phyloP scores from a whole-genome alignment of 2,797 vertebrate species.

The Sebastes minor region DNA sequence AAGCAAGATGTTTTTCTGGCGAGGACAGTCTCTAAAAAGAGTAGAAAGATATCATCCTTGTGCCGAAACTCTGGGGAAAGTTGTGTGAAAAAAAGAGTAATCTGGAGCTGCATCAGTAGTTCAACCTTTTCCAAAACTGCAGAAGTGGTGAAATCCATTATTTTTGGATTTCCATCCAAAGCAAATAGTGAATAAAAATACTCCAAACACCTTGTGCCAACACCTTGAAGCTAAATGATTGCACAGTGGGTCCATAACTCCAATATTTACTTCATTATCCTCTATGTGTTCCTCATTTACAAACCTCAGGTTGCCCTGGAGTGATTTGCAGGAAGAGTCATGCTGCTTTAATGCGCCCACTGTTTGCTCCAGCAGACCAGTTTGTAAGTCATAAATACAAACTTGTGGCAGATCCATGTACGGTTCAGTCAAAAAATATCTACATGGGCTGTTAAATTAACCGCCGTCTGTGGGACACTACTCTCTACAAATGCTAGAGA shows the following conservation, averaged over 20 bases:
- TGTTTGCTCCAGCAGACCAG: not conserved
- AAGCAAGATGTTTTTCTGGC: not conserved
- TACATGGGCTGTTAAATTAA: not conserved
- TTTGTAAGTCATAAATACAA: conserved; percentile 24
- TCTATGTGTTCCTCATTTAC: conserved; percentile 48
- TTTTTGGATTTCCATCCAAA: not conserved
- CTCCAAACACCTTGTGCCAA: conserved; percentile 13
- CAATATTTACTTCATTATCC: conserved; percentile 49
- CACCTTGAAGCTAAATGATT: conserved; percentile 28
- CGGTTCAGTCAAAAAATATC: conserved; percentile 11
- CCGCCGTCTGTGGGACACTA: not conserved
- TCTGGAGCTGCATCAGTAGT: not conserved
- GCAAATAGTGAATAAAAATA: conserved; percentile 23
- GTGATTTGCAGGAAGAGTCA: conserved; percentile 29
- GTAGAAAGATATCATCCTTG: not conserved
- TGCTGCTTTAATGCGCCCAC: conserved; percentile 33
- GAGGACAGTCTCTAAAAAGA: not conserved
- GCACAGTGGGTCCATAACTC: conserved; percentile 40
- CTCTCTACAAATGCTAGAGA: not conserved
- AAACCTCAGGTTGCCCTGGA: conserved; percentile 20
- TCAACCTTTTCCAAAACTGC: not conserved
- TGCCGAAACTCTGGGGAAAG: not conserved
- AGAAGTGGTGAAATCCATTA: not conserved
- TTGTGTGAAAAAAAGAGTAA: not conserved
- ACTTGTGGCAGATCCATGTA: not conserved